Percentiles rank a stretch among this genome's conserved stretches.
Conservation (phyloP, 2,888 invertebrate species). For the Folsomia candida region DNA sequence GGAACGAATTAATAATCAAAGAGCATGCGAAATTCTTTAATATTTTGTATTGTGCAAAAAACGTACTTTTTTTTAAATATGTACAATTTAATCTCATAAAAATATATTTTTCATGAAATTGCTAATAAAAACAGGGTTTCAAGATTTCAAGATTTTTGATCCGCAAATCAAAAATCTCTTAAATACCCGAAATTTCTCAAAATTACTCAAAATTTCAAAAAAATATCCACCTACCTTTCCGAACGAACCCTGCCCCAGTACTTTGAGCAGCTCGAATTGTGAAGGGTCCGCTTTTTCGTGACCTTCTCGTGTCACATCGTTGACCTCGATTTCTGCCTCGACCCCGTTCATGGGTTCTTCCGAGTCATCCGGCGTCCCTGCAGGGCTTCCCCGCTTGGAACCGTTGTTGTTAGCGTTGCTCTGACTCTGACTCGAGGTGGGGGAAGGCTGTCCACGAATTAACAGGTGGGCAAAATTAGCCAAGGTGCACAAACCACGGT, state of each 20-base stretch:
- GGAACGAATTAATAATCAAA: not conserved
- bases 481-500: not conserved
- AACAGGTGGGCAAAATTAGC: not conserved
- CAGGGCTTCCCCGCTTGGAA: slow-evolving; percentile 34
- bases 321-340: slow-evolving; percentile 78
- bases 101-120: no score
- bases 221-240: slow-evolving; percentile 70
- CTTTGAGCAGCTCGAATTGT: slow-evolving; percentile 95
- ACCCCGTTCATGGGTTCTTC: slow-evolving; percentile 51
- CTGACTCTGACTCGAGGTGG: slow-evolving; percentile 32
- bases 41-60: no score
- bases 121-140: no score
- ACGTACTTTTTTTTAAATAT: no score
- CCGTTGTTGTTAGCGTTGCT: slow-evolving; percentile 21
- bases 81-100: no score
- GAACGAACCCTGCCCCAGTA: slow-evolving; percentile 94
- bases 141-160: no score
- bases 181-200: no score
- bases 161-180: no score
- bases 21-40: no score
- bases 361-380: slow-evolving; percentile 30
- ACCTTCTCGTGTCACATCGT: slow-evolving; percentile 87
- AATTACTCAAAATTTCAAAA: not conserved
- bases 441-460: slow-evolving; percentile 26
- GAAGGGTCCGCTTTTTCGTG: slow-evolving; percentile 93